Percentiles rank a stretch among this genome's conserved stretches.
phyloP scores from a whole-genome alignment of 1,140 invertebrate genomes.

The Drosophila obscura region DNA sequence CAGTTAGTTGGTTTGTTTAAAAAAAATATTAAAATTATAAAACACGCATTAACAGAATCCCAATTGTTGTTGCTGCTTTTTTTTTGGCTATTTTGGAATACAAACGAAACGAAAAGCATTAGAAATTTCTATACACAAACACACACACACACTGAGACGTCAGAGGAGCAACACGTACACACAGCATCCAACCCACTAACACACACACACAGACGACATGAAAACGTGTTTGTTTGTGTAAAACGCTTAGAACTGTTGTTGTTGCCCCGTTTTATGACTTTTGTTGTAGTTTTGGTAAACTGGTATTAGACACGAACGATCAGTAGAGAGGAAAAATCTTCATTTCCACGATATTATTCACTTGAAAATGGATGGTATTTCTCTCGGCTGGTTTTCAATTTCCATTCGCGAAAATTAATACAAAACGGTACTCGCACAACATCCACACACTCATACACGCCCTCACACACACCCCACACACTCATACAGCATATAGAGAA shows the following conservation, averaged over 20 bases:
- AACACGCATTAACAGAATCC: slow-evolving; percentile 27
- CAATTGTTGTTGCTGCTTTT: slow-evolving; percentile 34
- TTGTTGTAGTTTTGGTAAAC: slow-evolving; percentile 49
- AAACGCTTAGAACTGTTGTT: slow-evolving; percentile 67
- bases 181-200: slow-evolving; percentile 43
- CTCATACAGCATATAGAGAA: slow-evolving; percentile 3
- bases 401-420: slow-evolving; percentile 21
- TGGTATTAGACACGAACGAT: slow-evolving; percentile 49
- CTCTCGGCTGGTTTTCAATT: slow-evolving; percentile 12
- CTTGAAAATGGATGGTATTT: slow-evolving; percentile 35
- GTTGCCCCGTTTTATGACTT: slow-evolving; percentile 25
- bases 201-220: slow-evolving; percentile 30
- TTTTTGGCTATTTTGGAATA: slow-evolving; percentile 35
- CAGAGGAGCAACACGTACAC: slow-evolving; percentile 40
- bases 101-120: slow-evolving; percentile 48
- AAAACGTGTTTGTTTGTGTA: slow-evolving; percentile 47
- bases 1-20: slow-evolving; percentile 1
- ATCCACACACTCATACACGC: slow-evolving; percentile 18
- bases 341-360: slow-evolving; percentile 45
- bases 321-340: slow-evolving; percentile 28
- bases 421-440: slow-evolving; percentile 15
- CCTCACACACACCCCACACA: slow-evolving; percentile 13
- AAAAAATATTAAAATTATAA: slow-evolving; percentile 7
- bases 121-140: slow-evolving; percentile 49
- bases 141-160: slow-evolving; percentile 37